phyloP scores from a whole-genome alignment of 2,113 vertebrate species.

The Cyphotilapia sp. region DNA sequence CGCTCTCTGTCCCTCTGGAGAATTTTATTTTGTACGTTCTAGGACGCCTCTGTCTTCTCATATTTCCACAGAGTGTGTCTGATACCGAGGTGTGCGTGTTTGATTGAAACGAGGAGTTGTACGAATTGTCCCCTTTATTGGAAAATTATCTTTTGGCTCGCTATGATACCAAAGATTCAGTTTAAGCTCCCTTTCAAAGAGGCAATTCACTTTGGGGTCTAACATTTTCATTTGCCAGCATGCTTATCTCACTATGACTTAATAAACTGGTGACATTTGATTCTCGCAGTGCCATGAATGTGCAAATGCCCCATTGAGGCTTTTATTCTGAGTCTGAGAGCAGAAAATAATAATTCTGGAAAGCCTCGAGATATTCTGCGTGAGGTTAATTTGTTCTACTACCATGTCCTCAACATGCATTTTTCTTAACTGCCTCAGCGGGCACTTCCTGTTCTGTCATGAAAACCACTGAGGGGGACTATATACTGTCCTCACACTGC shows the following conservation, averaged over 20 bases:
- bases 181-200: neutral
- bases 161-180: neutral
- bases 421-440: neutral
- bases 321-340: neutral
- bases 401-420: neutral
- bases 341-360: neutral
- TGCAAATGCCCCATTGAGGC: neutral
- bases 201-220: neutral
- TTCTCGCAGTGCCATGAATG: neutral
- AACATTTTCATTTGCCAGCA: neutral
- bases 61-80: neutral
- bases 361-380: neutral
- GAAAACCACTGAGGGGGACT: neutral
- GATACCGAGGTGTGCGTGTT: neutral
- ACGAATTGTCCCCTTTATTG: neutral
- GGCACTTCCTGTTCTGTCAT: neutral
- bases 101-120: neutral
- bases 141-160: neutral
- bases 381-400: neutral
- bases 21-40: neutral
- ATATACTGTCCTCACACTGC: neutral
- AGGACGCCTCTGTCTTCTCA: neutral
- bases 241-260: neutral
- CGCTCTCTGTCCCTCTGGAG: neutral
- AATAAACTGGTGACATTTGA: constrained; percentile 1